Base-by-base conservation (phyloP, 1,140 invertebrate genomes). In the Episyrphus balteatus region DNA sequence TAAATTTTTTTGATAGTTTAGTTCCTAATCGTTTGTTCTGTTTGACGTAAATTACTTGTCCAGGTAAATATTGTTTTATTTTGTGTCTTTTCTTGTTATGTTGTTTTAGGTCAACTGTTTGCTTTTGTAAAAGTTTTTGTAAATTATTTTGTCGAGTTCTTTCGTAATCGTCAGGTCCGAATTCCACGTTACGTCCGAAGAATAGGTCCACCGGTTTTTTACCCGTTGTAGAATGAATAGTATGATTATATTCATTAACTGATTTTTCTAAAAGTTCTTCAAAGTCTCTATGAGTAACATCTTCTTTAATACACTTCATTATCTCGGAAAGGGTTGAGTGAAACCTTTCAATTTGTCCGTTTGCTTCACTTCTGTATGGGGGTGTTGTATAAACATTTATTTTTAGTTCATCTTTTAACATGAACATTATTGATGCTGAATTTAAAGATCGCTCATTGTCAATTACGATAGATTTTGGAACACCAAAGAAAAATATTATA, bases 301-400 rank as follows among this genome's bases (percentile, higher is more conserved):
- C 47, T 14, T 19, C 43, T 40, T 46, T 40, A 7, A 49, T 21
- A 19, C 47, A 47, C 26, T 47, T 41, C 41, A 51, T 48, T 14
- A 51, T 49, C 48, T 51, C 53, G 15, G 42, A 30, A 11, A 55
- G 17, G 9, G 53, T 55, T 12, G 50, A 52, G 37, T 55, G 53
- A 30, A 50, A 49, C 1, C 53, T 30, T 50, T 55, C 50, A 34
- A 55, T 33, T 30, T 50, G 50, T 11, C 53, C 50, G 13, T 55
- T 55, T 8, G 26, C 38, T 9, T 6, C 30, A 17, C 44, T 50
- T 9, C 31, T 26, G 21, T 50, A 45, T 15, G 46, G 45, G 12
- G 51, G 48, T 40, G 48, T 44, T 30, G 10, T 30, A 18, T 40
- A 39, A 19, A 44, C 30, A 19, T 36, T 21, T n/a, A 42, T 47